phyloP scores from a whole-genome alignment of 2,113 vertebrate species.

The Limanda limanda region DNA sequence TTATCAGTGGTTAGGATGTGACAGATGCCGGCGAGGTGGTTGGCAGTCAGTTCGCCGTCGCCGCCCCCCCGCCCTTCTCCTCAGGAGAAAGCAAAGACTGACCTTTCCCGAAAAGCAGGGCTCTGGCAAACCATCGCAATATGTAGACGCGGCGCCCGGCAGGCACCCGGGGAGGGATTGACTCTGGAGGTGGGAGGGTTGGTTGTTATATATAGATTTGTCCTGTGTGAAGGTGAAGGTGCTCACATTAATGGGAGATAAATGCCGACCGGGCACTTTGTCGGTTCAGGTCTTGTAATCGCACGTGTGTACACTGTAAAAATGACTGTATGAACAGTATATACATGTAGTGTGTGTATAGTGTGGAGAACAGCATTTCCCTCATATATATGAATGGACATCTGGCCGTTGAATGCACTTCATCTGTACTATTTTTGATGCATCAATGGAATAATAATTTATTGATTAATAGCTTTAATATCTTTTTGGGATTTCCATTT shows the following conservation, averaged over 20 bases:
- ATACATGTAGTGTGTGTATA: background rate
- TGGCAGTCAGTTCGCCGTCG: conserved; percentile 32
- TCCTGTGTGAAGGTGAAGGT: conserved; percentile 59
- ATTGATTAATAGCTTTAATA: too few species aligned
- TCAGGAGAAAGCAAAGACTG: conserved; percentile 45
- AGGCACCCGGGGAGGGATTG: conserved; percentile 42
- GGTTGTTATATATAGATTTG: conserved; percentile 68
- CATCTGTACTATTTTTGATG: background rate
- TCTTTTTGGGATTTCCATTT: too few species aligned
- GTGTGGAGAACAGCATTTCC: background rate
- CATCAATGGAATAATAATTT: background rate
- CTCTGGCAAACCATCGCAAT: conserved; percentile 41
- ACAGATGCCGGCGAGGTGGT: conserved; percentile 55
- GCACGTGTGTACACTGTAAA: background rate
- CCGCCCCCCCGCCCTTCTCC: background rate
- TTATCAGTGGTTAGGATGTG: conserved; percentile 61
- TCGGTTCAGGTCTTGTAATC: conserved; percentile 4
- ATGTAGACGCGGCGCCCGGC: background rate
- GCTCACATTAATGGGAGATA: conserved; percentile 18
- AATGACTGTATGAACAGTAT: too few species aligned
- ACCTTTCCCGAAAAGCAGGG: conserved; percentile 68
- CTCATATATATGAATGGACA: background rate
- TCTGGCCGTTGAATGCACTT: background rate
- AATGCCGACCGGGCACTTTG: conserved; percentile 5
- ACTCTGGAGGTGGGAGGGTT: conserved; percentile 52